phyloP scores from a whole-genome alignment of 2,113 vertebrate genomes.

The Suricata suricatta region DNA sequence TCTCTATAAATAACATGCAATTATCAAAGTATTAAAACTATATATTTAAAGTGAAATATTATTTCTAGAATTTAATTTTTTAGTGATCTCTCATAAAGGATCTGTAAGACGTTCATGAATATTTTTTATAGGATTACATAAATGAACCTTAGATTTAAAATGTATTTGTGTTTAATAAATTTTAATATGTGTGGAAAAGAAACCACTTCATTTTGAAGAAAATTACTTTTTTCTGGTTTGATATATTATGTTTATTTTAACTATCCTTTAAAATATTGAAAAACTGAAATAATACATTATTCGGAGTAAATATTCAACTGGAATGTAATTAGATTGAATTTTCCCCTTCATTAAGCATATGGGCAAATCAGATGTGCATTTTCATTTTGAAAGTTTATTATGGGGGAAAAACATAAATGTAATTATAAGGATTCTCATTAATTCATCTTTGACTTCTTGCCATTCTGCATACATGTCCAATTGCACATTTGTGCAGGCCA shows the following conservation, averaged over 20 bases:
- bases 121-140: background rate
- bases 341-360: constrained; percentile 60
- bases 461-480: constrained; percentile 53
- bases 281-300: constrained; percentile 36
- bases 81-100: background rate
- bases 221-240: constrained; percentile 33
- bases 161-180: background rate
- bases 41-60: background rate
- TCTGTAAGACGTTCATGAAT: background rate
- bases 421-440: constrained; percentile 73
- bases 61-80: background rate
- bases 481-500: constrained; percentile 31
- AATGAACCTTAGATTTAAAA: background rate
- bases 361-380: constrained; percentile 65
- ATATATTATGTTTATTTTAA: background rate
- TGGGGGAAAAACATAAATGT: constrained; percentile 65
- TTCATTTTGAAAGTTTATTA: constrained; percentile 74
- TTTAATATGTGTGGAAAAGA: constrained; percentile 3
- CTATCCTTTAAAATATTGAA: constrained; percentile 37
- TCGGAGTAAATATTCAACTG: constrained; percentile 31
- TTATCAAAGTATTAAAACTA: constrained; percentile 10
- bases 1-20: background rate
- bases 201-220: background rate
- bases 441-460: constrained; percentile 75
- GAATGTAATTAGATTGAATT: constrained; percentile 70